These are phyloP conservation scores for Centruroides vittatus DNA, from an alignment of 1,140 invertebrate species.

Conservation along the genomic window DNA sequence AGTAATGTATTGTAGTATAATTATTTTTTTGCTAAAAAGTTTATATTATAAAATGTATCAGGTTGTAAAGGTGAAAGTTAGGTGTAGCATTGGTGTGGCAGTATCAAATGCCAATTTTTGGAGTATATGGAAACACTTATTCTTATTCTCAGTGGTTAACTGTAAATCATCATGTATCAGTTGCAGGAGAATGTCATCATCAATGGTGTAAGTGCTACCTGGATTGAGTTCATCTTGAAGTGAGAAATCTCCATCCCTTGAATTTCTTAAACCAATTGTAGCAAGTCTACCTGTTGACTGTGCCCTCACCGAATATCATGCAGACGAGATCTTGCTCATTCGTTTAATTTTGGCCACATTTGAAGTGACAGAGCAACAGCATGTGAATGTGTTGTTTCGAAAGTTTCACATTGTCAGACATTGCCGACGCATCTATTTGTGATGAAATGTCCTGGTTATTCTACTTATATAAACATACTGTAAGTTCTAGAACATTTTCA, in stretches of 20 bases:
- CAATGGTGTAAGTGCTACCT: no score
- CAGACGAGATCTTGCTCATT: background rate
- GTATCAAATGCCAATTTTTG: background rate
- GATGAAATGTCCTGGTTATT: background rate
- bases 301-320: no score
- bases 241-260: background rate
- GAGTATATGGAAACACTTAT: no score
- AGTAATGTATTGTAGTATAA: no score
- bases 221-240: background rate
- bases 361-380: no score
- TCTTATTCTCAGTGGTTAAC: background rate
- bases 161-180: background rate
- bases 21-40: no score
- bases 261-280: no score
- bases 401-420: background rate
- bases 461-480: background rate
- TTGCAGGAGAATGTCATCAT: no score
- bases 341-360: background rate
- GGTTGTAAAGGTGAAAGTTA: no score
- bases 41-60: conserved; percentile 16
- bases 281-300: no score
- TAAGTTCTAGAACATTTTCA: background rate
- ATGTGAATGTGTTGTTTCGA: background rate
- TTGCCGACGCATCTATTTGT: background rate
- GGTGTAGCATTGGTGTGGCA: conserved; percentile 28